Evolutionary conservation across 2,888 invertebrate genomes (phyloP).

Genomic region (Atethmia centrago): DNA sequence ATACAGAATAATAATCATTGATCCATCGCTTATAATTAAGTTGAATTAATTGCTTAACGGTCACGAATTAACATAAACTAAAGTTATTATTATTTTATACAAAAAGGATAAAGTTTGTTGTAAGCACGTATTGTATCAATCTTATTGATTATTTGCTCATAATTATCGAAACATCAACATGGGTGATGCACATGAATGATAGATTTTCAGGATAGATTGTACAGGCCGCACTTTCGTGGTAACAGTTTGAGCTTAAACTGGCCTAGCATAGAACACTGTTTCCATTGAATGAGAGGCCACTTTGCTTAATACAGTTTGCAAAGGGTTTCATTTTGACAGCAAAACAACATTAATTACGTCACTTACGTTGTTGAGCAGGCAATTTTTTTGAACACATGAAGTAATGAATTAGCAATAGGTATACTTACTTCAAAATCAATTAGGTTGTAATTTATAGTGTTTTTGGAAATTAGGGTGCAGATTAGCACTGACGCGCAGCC

Average conservation of each 20-base stretch:
- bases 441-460: too few relatives aligned
- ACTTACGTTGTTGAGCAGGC: too few relatives aligned
- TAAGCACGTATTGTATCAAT: neutral
- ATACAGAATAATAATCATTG: constrained; percentile 17
- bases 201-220: neutral
- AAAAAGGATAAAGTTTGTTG: constrained; percentile 10
- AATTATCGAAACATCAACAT: neutral
- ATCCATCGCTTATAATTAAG: constrained; percentile 28
- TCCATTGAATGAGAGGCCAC: neutral
- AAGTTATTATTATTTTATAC: constrained; percentile 13
- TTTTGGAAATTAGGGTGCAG: too few relatives aligned
- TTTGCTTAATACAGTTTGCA: too few relatives aligned
- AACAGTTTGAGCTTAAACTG: neutral
- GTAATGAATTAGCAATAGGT: too few relatives aligned
- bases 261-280: neutral
- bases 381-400: too few relatives aligned
- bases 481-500: neutral
- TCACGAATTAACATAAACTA: constrained; percentile 12
- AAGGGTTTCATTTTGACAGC: too few relatives aligned
- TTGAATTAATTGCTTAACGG: constrained; percentile 23
- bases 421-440: too few relatives aligned
- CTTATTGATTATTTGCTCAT: neutral
- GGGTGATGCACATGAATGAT: neutral
- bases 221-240: neutral
- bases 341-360: too few relatives aligned